Base-by-base conservation (phyloP, 2,888 invertebrate genomes). In the Schrankia costaestrigalis region DNA sequence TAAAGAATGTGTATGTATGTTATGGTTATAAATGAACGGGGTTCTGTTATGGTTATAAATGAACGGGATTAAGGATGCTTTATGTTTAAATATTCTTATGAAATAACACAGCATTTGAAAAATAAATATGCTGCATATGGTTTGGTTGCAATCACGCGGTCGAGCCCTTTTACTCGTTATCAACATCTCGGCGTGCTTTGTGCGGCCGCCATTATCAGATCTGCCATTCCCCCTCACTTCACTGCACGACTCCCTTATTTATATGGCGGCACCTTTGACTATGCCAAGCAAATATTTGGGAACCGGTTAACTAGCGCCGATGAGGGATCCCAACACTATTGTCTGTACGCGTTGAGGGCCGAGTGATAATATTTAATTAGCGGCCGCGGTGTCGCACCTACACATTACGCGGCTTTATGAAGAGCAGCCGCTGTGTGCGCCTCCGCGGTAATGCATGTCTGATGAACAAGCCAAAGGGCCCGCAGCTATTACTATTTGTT, bases 341-440 rank as follows among this genome's bases (percentile, higher is more conserved):
- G 84, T 84, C 77, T 81, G 74, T 71, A 64, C 63, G 63, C 64
- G 68, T 76, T 75, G 78, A 72, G 73, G 71, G 70, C 62, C 64
- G 52, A 73, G 72, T 82, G 82, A 82, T 84, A 84, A 85, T 85
- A 84, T 86, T 84, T 86, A 85, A 86, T 86, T 83, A 86, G 83
- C 76, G 77, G 71, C 73, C 64, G 52, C 69, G 74, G 66, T 78
- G 80, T 85, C 78, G 76, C 84, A 82, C 85, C 84, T 82, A 66
- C 69, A 63, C 72, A 85, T 83, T 82, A 66, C 69, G 63, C 72
- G 43, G 51, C 58, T 67, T 63, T 63, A 64, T 60, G 54, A 63
- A 56, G 52, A 39, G 26, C 24, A 34, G 52, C 56, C 41, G 62
- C 62, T 45, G 34, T 52, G 35, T 25, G 24, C 31, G 57, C 63